Evolutionary conservation across 1,140 invertebrate species (phyloP), one percentile per base, ranked within the genome.

Genomic region (Listronotus oregonensis): DNA sequence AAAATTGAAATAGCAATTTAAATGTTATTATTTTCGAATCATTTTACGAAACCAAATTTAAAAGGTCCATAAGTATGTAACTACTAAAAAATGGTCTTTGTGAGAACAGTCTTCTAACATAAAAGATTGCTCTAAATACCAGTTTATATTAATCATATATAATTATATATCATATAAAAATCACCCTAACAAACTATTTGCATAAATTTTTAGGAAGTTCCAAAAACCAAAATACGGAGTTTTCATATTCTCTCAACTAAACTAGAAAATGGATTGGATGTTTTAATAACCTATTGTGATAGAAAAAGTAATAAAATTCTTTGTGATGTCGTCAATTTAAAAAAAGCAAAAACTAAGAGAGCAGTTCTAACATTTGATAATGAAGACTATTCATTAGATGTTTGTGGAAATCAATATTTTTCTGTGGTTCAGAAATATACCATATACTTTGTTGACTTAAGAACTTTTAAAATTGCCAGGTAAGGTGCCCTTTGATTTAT

Each of bases 151-250:
- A n/a, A n/a, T n/a, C n/a, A n/a, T n/a, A n/a, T n/a, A n/a, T n/a
- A n/a, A n/a, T n/a, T n/a, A n/a, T n/a, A n/a, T n/a, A n/a, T n/a
- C n/a, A n/a, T n/a, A n/a, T n/a, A n/a, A n/a, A n/a, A n/a, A n/a
- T n/a, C n/a, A n/a, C n/a, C n/a, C n/a, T n/a, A n/a, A n/a, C n/a
- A n/a, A n/a, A n/a, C n/a, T n/a, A n/a, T n/a, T 52, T 54, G 10
- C 15, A 18, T 21, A 32, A 14, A 42, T 43, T 68, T 65, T 15
- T 49, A 69, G 66, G 65, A 68, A 62, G 59, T 61, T 65, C 70
- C 18, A 65, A 75, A 39, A 70, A 70, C 17, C 60, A 78, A 37
- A 71, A 34, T 75, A 17, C 72, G 66, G 9, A 60, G 37, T 10
- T 70, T 72, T 42, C 21, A 68, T 49, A 32, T 72, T 51, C 17